Conservation (phyloP, 2,888 invertebrate species). For the Dynastes tityus region DNA sequence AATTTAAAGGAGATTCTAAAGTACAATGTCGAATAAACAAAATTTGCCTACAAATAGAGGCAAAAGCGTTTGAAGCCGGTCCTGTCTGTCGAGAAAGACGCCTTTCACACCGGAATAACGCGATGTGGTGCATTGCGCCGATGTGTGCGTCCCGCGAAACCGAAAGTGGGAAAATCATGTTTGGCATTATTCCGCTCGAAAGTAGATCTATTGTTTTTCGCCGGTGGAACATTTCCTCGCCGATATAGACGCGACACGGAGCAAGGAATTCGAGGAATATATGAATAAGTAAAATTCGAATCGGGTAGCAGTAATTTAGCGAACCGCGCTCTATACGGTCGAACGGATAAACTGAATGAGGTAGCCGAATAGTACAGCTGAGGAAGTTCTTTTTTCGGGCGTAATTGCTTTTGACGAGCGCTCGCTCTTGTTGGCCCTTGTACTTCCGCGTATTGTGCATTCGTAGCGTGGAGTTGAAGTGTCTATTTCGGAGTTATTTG, state of each 20-base stretch:
- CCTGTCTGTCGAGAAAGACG: conserved; percentile 51
- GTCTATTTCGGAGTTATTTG: conserved; percentile 5
- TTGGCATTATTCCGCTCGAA: conserved; percentile 58
- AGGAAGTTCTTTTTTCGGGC: conserved; percentile 1
- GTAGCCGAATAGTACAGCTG: background rate
- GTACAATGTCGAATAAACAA: too few species aligned
- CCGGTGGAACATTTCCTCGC: conserved; percentile 43
- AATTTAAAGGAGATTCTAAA: too few species aligned
- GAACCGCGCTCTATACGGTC: conserved; percentile 18
- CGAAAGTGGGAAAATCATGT: conserved; percentile 61
- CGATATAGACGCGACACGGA: background rate
- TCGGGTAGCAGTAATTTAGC: conserved; percentile 33
- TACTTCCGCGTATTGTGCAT: background rate
- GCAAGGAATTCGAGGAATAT: conserved; percentile 55
- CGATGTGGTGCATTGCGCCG: background rate
- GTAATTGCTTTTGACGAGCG: background rate
- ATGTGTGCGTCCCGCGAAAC: conserved; percentile 55
- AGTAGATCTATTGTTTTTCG: conserved; percentile 59
- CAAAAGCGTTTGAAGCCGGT: too few species aligned
- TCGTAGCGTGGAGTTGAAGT: background rate
- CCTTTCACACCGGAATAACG: conserved; percentile 53
- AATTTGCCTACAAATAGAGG: too few species aligned
- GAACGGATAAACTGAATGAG: conserved; percentile 14
- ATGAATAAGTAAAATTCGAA: conserved; percentile 54
- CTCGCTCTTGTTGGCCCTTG: background rate